These are phyloP conservation scores for Rhadina sibilatrix DNA, from an alignment of 2,113 vertebrate species.

Conservation along the genomic window DNA sequence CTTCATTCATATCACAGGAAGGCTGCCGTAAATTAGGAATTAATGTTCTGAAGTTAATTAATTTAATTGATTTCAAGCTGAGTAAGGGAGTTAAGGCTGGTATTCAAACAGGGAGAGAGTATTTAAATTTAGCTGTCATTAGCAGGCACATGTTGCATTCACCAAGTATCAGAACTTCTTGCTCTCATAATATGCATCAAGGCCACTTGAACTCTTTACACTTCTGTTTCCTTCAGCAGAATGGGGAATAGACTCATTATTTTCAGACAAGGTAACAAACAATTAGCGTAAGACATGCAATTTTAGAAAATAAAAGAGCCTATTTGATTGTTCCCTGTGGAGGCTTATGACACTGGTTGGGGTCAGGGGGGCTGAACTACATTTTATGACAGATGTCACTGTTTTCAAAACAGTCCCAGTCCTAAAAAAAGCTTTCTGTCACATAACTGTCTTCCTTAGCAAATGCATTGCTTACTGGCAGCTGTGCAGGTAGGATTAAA, in stretches of 20 bases:
- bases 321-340: not conserved
- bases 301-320: not conserved
- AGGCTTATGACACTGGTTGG: not conserved
- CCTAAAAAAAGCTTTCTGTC: not conserved
- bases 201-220: not conserved
- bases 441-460: not conserved
- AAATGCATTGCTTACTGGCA: not conserved
- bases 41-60: constrained; percentile 36
- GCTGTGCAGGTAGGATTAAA: not conserved
- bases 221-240: not conserved
- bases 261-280: not conserved
- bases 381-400: not conserved
- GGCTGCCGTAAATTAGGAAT: not conserved
- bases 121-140: not conserved
- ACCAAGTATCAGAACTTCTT: not conserved
- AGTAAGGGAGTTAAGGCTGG: not conserved
- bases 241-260: not conserved
- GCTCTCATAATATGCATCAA: not conserved
- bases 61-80: constrained; percentile 42
- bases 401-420: not conserved
- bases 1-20: not conserved
- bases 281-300: not conserved
- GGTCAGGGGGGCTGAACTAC: not conserved
- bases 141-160: not conserved
- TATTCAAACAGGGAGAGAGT: not conserved